These are phyloP conservation scores for Lampropteryx suffumata DNA, from an alignment of 2,888 invertebrate species.

Conservation along the genomic window DNA sequence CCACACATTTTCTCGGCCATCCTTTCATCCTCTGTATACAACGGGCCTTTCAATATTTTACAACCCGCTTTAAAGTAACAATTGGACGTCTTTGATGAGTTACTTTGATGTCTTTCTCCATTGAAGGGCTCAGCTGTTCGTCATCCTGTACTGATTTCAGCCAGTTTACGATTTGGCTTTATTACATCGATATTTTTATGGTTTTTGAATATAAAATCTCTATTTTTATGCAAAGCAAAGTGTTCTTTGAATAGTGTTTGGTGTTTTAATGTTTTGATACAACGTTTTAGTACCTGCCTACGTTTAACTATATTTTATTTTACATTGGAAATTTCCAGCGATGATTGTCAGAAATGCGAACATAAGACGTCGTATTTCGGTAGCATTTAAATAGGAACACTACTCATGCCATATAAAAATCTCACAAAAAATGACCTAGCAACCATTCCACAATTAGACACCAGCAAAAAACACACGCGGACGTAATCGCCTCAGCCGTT, in stretches of 20 bases:
- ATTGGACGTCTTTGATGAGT: constrained; percentile 27
- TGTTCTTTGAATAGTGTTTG: background rate
- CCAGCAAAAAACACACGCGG: constrained; percentile 47
- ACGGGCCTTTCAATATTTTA: constrained; percentile 20
- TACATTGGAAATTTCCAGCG: background rate
- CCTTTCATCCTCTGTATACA: constrained; percentile 18
- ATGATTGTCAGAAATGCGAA: constrained; percentile 1
- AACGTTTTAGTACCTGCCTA: no score
- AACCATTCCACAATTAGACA: constrained; percentile 46
- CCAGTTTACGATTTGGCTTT: constrained; percentile 21
- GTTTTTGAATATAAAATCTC: constrained; percentile 5
- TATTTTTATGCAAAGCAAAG: no score
- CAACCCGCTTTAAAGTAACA: constrained; percentile 22
- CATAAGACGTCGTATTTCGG: constrained; percentile 10
- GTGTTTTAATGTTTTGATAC: no score
- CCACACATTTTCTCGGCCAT: constrained; percentile 14
- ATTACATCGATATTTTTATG: constrained; percentile 22
- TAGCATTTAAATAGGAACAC: constrained; percentile 23
- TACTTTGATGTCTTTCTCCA: constrained; percentile 27
- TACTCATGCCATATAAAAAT: constrained; percentile 32
- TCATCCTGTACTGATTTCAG: constrained; percentile 9
- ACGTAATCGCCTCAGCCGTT: constrained; percentile 53
- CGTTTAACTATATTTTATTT: no score
- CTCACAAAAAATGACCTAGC: constrained; percentile 45
- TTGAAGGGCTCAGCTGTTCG: constrained; percentile 18